Evolutionary conservation across 1,140 invertebrate genomes (phyloP).

Genomic region (Drosophila pseudoobscura): DNA sequence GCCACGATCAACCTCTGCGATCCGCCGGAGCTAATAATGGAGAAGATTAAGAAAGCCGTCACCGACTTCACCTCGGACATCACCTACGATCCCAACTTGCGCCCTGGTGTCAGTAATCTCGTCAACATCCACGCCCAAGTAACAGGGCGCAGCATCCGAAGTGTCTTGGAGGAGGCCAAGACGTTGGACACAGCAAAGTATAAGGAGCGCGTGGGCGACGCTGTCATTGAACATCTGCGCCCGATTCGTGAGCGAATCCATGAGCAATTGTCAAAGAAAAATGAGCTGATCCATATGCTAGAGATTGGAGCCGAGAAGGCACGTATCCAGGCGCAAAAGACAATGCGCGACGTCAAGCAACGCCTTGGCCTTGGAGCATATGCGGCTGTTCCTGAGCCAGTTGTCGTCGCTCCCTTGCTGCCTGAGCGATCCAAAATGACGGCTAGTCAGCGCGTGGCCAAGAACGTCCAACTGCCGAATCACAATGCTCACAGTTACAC

Average conservation of each 20-base stretch:
- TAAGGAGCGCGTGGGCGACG: conserved; percentile 90
- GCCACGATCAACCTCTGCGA: conserved; percentile 93
- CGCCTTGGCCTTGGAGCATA: conserved; percentile 86
- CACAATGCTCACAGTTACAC: conserved; percentile 20
- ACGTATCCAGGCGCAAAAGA: conserved; percentile 86
- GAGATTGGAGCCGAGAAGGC: conserved; percentile 89
- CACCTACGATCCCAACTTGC: conserved; percentile 89
- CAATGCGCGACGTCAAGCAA: conserved; percentile 88
- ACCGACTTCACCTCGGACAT: conserved; percentile 95
- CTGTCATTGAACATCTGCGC: conserved; percentile 88
- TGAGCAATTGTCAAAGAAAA: conserved; percentile 85
- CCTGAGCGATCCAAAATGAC: conserved; percentile 42
- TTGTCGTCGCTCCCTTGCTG: conserved; percentile 45
- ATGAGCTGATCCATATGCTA: conserved; percentile 88
- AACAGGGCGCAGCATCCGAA: conserved; percentile 87
- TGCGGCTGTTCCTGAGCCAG: conserved; percentile 31
- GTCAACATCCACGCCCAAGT: conserved; percentile 92
- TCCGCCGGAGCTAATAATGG: conserved; percentile 88
- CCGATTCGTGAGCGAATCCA: conserved; percentile 89
- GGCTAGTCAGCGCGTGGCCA: conserved; percentile 48
- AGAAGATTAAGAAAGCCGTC: conserved; percentile 95
- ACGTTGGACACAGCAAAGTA: conserved; percentile 91
- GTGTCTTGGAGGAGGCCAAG: conserved; percentile 88
- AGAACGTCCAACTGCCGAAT: conserved; percentile 10
- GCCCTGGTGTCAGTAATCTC: conserved; percentile 95